Base-by-base conservation (phyloP, 2,113 vertebrate genomes). In the Okapia johnstoni region DNA sequence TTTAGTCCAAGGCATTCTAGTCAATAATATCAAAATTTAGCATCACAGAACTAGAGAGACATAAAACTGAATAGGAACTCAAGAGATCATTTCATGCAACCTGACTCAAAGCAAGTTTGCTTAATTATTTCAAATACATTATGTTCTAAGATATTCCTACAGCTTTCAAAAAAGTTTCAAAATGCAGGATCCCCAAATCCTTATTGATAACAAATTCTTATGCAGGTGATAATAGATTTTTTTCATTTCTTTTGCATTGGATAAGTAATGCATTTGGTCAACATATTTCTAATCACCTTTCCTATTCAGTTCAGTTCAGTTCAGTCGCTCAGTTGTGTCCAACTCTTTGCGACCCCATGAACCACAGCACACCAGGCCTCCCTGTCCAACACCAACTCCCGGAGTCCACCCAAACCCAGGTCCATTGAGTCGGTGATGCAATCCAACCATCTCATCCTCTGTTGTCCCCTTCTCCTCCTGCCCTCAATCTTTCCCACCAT, bases 21-120 rank as follows among this genome's bases (percentile, higher is more conserved):
- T 96, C 90, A 94, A 93, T 97, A 90, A 96, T 87, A 94, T 85
- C 15, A 91, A 96, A 94, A 94, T 94, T 86, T 96, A 98, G 52
- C 52, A 91, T 63, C 55, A 88, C 28, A 95, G 52, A 97, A 91
- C 6, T 63, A 93, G 30, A 96, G 19, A 97, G 36, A 97, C 58
- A 92, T 54, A 52, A 88, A 88, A 90, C 86, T 95, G 77, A 96
- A 93, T 60, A 40, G 80, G 43, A 96, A n/a, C 85, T 88, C 55
- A 88, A 90, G 90, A 96, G 93, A 89, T 61, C 33, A 79, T 76
- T 85, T 98, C 66, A 93, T 55, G 30, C 46, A 92, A n/a, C 15
- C 79, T 91, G 23, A 91, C 57, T 87, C 46, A 79, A 95, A 97
- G 73, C 33, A 90, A 94, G 30, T 85, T 93, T 79, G 21, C 52